Evolutionary conservation across 1,140 invertebrate species (phyloP), one percentile per base, ranked within the genome.

Genomic region (Zelostemma sp.): DNA sequence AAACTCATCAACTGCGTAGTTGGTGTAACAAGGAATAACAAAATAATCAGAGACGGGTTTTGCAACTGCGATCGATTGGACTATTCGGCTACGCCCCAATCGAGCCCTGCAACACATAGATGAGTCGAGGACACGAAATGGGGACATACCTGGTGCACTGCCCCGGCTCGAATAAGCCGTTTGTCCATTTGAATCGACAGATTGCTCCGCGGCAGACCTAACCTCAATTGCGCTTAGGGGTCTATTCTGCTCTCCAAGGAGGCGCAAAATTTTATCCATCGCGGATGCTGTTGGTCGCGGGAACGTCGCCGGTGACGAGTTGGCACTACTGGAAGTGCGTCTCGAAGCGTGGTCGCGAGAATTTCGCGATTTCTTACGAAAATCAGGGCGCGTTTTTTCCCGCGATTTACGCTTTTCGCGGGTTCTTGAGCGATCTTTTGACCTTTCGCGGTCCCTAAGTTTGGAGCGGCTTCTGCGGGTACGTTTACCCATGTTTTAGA

Each of bases 131-230:
- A 3, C 25, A 28, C 25, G 25, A 9, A 17, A 31, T 50, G 28
- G 18, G n/a, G 25, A 19, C 38, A 53, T 40, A 61, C 57, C 57
- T 60, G 48, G 48, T 51, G 31, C 48, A 40, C 9, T 4, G 58
- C 58, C 58, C 50, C 57, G 59, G 45, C 38, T 55, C 45, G 16
- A 46, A 4, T 4, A 17, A 59, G 48, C 56, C 63, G 63, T 60
- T 51, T 17, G 40, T 18, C 43, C 56, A 2, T 35, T 35, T 35
- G 6, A 6, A 11, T n/a, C 33, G 33, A 2, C 5, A 35, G n/a
- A 35, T n/a, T 6, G 33, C n/a, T 35, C 33, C 21, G 21, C 21
- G 3, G 21, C 21, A n/a, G n/a, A n/a, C 21, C 21, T 25, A 25
- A 25, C 21, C 21, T 25, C 21, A 25, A 25, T 25, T 25, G 21